Base-by-base conservation (phyloP, 2,797 vertebrate genomes). In the Pachyuromys duprasi region DNA sequence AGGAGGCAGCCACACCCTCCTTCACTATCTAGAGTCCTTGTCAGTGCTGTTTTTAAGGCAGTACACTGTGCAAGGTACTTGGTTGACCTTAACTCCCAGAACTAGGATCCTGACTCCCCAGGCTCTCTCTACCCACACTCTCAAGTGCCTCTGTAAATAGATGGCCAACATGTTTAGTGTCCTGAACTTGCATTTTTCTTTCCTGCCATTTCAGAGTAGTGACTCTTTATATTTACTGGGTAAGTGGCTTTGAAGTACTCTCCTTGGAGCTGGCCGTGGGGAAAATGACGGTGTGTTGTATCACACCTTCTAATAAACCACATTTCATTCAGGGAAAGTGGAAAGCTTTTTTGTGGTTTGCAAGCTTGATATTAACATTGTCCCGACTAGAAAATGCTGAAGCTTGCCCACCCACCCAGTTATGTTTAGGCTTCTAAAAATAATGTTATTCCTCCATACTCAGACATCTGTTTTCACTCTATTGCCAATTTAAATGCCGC, bases 401-500 rank as follows among this genome's bases (percentile, higher is more conserved):
- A 88, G 94, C 90, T 96, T 98, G 98, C 98, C 98, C 98, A 98
- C 98, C 98, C 98, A 98, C 97, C 97, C 97, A 89, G 98, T 97
- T 79, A 53, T 97, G 90, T 98, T 98, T 98, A 98, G 98, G 98
- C 98, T 98, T 98, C 97, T 98, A 97, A 96, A 97, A 98, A 97
- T 98, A 98, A 98, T 98, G 98, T 98, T 98, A 97, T 98, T 98
- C 95, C 97, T 98, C 96, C 95, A 89, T 98, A 92, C 67, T 49
- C 97, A 92, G 97, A 98, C 98, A 98, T 98, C 98, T 98, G 98
- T 98, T 98, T 99, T 98, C 98, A 98, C 97, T 98, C 98, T 97
- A 2, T 98, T 98, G 98, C 98, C 98, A 97, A 97, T 98, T 97
- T 98, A 96, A 98, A 94, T 97, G 98, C 98, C 96, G 97, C 98